Conservation (phyloP, 2,888 invertebrate genomes). For the Chorisops tibialis region DNA sequence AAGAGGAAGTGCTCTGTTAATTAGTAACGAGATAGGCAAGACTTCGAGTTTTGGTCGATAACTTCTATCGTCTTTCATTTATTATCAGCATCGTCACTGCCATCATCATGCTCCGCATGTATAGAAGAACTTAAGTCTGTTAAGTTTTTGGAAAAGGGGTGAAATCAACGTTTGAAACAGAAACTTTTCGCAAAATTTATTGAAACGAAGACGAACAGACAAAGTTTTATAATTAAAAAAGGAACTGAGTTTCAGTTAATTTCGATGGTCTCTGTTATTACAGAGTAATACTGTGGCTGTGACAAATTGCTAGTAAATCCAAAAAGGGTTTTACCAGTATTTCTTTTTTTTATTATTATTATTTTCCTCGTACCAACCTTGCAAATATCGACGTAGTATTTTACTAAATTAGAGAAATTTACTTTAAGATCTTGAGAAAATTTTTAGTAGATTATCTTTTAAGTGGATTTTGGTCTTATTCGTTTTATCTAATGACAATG, state of each 20-base stretch:
- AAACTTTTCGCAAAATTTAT: not conserved
- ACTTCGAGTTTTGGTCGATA: too few species aligned
- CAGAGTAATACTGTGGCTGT: too few species aligned
- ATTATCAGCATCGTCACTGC: too few species aligned
- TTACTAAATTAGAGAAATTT: slow-evolving; percentile 1
- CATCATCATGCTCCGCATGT: too few species aligned
- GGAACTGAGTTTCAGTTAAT: not conserved
- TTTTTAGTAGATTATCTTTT: not conserved
- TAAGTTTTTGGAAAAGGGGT: not conserved
- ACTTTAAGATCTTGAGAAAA: not conserved
- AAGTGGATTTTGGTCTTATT: too few species aligned
- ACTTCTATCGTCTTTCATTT: too few species aligned
- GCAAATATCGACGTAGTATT: not conserved
- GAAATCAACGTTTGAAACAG: not conserved
- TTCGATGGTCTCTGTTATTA: too few species aligned
- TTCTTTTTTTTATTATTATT: not conserved
- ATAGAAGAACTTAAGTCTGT: not conserved
- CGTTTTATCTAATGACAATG: too few species aligned
- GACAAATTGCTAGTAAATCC: not conserved
- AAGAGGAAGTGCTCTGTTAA: too few species aligned
- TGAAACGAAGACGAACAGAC: not conserved
- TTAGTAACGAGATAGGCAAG: too few species aligned
- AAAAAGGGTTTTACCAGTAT: not conserved
- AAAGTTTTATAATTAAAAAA: slow-evolving; percentile 17
- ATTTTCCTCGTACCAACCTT: not conserved